Base-by-base conservation (phyloP, 2,888 invertebrate species). In the Oeneis ivallda region DNA sequence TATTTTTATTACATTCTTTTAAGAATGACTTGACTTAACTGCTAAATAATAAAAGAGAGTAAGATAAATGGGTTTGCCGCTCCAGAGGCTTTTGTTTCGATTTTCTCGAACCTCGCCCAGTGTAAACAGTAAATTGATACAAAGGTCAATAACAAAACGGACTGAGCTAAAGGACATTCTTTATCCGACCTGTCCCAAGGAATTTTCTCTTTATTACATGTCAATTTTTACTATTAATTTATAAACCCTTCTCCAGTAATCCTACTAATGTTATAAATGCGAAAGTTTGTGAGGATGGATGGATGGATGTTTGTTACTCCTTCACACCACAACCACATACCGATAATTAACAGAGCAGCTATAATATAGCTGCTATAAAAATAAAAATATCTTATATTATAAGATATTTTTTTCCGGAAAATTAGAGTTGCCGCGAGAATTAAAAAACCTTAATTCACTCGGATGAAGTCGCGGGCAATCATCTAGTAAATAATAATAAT, bases 41-140 rank as follows among this genome's bases (percentile, higher is more conserved):
- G 58, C 50, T 67, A 69, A 70, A 71, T 70, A 71, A 72, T 72
- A 68, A 63, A 71, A 68, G 52, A 66, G 71, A 69, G 66, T 58
- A 70, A 70, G 72, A 71, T 68, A 63, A 68, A 71, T 68, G 62
- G 64, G 50, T 62, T 47, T 49, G 50, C 45, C 65, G 60, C 34
- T 47, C 49, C 17, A 58, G 59, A 61, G 58, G 45, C 62, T 65
- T 68, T 67, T 72, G 70, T 71, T 72, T 70, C 47, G 59, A 58
- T 49, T 53, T 57, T 34, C 49, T 62, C 57, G 59, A 62, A 61
- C 65, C 62, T 58, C 63, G 19, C 62, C 34, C 47, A 15, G 62
- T n/a, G 60, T 68, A 65, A 66, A 62, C 64, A 69, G 54, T 64
- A 65, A 70, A 67, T 69, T 67, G 68, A 70, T 67, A 66, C 67